phyloP scores from a whole-genome alignment of 2,797 vertebrate genomes.

The Diglossa cyanea region DNA sequence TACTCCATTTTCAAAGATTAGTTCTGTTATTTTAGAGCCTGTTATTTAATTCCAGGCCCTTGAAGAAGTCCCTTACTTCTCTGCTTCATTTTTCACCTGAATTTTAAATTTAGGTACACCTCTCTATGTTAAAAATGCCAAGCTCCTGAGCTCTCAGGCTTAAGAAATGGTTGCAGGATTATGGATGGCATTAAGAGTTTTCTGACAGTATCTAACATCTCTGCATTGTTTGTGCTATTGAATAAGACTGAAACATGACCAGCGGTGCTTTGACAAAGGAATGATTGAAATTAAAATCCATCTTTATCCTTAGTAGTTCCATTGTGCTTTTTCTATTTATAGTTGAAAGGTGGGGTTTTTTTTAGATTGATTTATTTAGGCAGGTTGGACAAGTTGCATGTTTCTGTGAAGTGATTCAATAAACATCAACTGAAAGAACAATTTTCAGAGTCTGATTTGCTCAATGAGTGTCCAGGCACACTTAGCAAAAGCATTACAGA shows the following conservation, averaged over 20 bases:
- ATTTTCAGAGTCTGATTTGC: not conserved
- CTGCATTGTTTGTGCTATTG: not conserved
- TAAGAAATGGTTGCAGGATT: not conserved
- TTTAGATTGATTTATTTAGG: not conserved
- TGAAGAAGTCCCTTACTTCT: not conserved
- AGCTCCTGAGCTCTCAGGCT: not conserved
- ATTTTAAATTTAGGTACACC: not conserved
- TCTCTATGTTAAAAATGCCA: not conserved
- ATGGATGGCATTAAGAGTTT: not conserved
- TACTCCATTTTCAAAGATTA: not conserved
- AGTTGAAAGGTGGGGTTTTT: not conserved
- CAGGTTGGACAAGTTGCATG: not conserved
- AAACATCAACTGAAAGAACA: not conserved
- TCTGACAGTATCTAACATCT: not conserved
- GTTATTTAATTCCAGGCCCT: not conserved
- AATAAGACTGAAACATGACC: not conserved
- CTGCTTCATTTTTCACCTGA: not conserved
- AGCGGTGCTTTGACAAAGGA: not conserved
- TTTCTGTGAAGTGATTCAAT: not conserved
- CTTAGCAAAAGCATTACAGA: not conserved
- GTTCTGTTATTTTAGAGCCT: not conserved
- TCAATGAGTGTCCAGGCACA: not conserved
- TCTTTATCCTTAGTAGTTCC: not conserved
- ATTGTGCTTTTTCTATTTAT: slow-evolving; percentile 2
- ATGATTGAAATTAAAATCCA: slow-evolving; percentile 2